A percentile compares a stretch with the other conserved stretches of the same genome.
Conservation (phyloP, 2,888 invertebrate species). For the Aromia moschata region DNA sequence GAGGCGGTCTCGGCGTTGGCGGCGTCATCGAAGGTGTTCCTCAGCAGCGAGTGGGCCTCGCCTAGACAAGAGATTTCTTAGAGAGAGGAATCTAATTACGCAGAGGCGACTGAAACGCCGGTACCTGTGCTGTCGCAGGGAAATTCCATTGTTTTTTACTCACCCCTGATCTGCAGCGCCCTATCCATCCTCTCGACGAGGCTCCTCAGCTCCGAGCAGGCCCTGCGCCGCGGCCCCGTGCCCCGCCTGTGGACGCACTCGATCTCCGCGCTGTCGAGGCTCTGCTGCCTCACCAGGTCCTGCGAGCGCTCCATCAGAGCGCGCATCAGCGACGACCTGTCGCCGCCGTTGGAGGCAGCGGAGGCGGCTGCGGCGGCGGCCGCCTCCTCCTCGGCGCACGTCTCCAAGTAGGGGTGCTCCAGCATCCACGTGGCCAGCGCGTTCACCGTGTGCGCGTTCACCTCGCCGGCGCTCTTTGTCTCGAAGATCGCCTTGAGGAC, state of each 20-base stretch:
- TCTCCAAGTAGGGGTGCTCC: slow-evolving; percentile 66
- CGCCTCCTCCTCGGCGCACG: slow-evolving; percentile 28
- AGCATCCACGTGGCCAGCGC: slow-evolving; percentile 73
- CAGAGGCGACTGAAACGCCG: no score
- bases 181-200: slow-evolving; percentile 43
- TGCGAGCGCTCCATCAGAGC: slow-evolving; percentile 37
- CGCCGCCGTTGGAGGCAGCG: not conserved
- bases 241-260: slow-evolving; percentile 34
- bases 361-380: slow-evolving; percentile 27
- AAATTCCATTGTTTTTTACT: no score
- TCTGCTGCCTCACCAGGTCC: slow-evolving; percentile 42
- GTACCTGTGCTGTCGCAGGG: no score
- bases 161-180: slow-evolving; percentile 49
- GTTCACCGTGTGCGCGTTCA: slow-evolving; percentile 66
- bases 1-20: slow-evolving; percentile 23
- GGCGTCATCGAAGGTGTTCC: slow-evolving; percentile 33
- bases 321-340: slow-evolving; percentile 30
- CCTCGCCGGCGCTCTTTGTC: slow-evolving; percentile 60
- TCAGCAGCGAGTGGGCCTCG: slow-evolving; percentile 60
- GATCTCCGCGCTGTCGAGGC: slow-evolving; percentile 36
- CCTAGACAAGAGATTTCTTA: no score
- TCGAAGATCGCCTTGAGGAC: slow-evolving; percentile 66
- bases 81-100: no score
- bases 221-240: slow-evolving; percentile 38
- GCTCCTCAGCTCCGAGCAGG: slow-evolving; percentile 42